These are phyloP conservation scores for Gisinianus flammeolus DNA, from an alignment of 2,888 invertebrate genomes.

Conservation along the genomic window DNA sequence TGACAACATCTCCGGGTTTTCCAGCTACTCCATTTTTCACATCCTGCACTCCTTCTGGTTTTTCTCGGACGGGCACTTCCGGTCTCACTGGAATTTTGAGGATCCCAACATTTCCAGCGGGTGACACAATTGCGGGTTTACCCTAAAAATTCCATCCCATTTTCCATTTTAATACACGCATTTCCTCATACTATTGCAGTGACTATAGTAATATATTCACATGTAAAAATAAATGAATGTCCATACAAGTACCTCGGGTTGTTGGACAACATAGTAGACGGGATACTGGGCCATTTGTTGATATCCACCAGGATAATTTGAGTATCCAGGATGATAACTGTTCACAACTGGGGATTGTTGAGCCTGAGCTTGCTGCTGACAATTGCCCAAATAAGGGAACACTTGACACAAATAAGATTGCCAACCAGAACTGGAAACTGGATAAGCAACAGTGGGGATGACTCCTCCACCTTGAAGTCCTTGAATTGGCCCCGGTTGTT, in stretches of 20 bases:
- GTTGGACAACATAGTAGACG: conserved; percentile 35
- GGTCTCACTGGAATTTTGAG: background rate
- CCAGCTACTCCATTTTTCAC: background rate
- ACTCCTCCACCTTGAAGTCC: background rate
- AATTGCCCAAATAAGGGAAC: conserved; percentile 30
- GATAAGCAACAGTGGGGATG: too few relatives aligned
- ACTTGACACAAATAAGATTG: conserved; percentile 35
- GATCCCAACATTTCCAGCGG: conserved; percentile 27
- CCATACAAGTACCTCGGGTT: conserved; percentile 24
- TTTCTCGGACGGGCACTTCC: conserved; percentile 16
- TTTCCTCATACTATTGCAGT: background rate
- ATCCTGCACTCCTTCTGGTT: background rate
- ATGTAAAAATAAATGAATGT: too few relatives aligned
- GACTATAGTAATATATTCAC: background rate
- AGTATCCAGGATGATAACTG: conserved; percentile 13
- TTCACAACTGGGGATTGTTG: conserved; percentile 10
- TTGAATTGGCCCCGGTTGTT: background rate
- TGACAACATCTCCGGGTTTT: background rate
- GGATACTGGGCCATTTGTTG: conserved; percentile 32
- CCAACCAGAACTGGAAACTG: background rate
- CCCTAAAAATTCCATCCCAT: background rate
- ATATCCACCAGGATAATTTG: conserved; percentile 27
- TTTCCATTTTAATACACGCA: background rate
- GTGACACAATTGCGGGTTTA: conserved; percentile 17
- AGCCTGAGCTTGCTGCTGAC: conserved; percentile 32